phyloP scores from a whole-genome alignment of 2,113 vertebrate genomes.

The Mugil cephalus region DNA sequence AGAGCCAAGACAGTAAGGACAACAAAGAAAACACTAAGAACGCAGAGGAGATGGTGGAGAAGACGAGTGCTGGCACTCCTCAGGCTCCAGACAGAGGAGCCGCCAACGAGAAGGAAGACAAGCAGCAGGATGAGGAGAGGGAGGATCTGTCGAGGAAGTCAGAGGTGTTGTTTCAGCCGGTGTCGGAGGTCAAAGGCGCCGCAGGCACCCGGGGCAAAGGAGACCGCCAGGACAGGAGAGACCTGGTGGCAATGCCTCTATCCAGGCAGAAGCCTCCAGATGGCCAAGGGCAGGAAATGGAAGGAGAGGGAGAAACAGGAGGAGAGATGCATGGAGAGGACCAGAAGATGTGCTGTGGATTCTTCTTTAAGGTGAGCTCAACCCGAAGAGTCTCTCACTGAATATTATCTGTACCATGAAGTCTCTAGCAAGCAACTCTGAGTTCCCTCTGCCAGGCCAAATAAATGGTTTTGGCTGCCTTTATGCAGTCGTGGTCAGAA shows the following conservation, averaged over 20 bases:
- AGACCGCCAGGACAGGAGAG: constrained; percentile 79
- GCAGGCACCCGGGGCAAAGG: constrained; percentile 62
- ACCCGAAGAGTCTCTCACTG: neutral
- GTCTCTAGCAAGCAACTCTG: neutral
- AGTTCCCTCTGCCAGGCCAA: neutral
- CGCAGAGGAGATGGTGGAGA: constrained; percentile 40
- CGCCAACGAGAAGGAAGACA: constrained; percentile 50
- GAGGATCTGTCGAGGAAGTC: constrained; percentile 72
- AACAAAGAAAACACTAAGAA: constrained; percentile 48
- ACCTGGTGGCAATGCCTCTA: constrained; percentile 91
- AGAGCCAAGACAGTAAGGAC: constrained; percentile 42
- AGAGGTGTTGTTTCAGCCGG: constrained; percentile 86
- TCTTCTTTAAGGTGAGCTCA: constrained; percentile 93
- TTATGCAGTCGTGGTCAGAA: too few relatives aligned
- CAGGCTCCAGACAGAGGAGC: constrained; percentile 24
- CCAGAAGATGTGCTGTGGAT: constrained; percentile 98
- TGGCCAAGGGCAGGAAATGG: constrained; percentile 74
- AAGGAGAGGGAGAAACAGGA: constrained; percentile 83
- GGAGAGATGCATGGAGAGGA: constrained; percentile 84
- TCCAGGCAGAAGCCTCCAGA: constrained; percentile 87
- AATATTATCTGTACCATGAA: neutral
- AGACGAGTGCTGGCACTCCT: constrained; percentile 44
- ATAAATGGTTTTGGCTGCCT: too few relatives aligned
- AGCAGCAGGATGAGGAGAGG: constrained; percentile 14
- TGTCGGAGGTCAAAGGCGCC: constrained; percentile 82